These are phyloP conservation scores for Xiphophorus maculatus DNA, from an alignment of 2,113 vertebrate genomes.

Conservation along the genomic window DNA sequence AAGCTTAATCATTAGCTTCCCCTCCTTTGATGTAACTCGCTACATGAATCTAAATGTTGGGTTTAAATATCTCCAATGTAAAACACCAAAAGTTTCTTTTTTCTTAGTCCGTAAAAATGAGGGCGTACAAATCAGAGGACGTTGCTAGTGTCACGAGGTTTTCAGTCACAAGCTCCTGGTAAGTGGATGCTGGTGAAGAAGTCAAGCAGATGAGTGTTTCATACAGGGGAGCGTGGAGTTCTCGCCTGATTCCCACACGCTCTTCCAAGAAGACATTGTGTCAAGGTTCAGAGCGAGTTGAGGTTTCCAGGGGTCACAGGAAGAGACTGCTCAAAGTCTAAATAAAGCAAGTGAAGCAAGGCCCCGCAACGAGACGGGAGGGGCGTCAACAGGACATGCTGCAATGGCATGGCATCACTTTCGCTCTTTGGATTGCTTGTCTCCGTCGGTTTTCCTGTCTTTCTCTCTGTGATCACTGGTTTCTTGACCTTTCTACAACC, in stretches of 20 bases:
- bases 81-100: conserved; percentile 29
- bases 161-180: conserved; percentile 32
- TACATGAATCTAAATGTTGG: conserved; percentile 20
- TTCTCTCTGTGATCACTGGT: conserved; percentile 36
- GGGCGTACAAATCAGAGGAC: conserved; percentile 25
- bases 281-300: conserved; percentile 31
- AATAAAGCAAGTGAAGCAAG: conserved; percentile 59
- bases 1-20: not conserved
- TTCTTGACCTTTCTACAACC: conserved; percentile 39
- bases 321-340: conserved; percentile 47
- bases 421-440: conserved; percentile 33
- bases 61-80: conserved; percentile 34
- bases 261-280: conserved; percentile 36
- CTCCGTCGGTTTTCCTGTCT: conserved; percentile 39
- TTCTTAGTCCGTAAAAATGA: conserved; percentile 23
- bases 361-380: conserved; percentile 34
- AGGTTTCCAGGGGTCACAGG: conserved; percentile 55
- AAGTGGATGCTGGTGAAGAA: conserved; percentile 18
- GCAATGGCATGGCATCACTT: conserved; percentile 35
- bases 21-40: not conserved
- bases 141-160: conserved; percentile 38
- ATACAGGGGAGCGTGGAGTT: not conserved
- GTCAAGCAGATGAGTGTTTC: not conserved
- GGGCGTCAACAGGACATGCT: conserved; percentile 59
- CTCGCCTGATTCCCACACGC: conserved; percentile 7